These are phyloP conservation scores for Hormaphis cornu DNA, from an alignment of 1,140 invertebrate species.

Conservation along the genomic window DNA sequence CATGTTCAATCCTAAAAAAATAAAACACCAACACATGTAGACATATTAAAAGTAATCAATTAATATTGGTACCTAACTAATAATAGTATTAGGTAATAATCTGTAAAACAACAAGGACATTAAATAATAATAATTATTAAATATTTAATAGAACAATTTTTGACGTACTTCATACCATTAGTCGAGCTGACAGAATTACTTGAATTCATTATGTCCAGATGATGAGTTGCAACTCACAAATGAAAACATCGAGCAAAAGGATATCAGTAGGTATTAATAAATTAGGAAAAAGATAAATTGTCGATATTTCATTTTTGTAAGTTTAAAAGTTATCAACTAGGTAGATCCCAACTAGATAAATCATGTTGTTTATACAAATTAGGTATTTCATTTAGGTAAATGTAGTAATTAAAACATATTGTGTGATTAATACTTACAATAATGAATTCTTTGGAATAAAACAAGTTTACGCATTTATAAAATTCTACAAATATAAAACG, in stretches of 20 bases:
- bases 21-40: background rate
- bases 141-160: conserved; percentile 24
- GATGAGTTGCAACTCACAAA: conserved; percentile 14
- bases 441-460: background rate
- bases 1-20: conserved; percentile 15
- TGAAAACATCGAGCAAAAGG: conserved; percentile 7
- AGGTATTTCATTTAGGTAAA: too few relatives aligned
- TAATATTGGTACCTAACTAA: background rate
- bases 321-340: background rate
- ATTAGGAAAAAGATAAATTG: background rate
- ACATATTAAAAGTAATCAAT: background rate
- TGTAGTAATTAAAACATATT: too few relatives aligned
- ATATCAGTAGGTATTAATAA: background rate
- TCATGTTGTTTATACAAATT: background rate
- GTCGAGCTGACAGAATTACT: conserved; percentile 30
- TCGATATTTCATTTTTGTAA: background rate
- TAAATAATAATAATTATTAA: conserved; percentile 13
- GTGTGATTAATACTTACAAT: background rate
- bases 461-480: background rate
- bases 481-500: background rate
- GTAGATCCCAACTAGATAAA: background rate
- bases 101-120: background rate
- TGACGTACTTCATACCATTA: conserved; percentile 31
- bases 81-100: background rate
- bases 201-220: conserved; percentile 22